A percentile compares a stretch with the other conserved stretches of the same genome.
These are phyloP conservation scores for Pollenia angustigena DNA, from an alignment of 2,888 invertebrate species.

Conservation along the genomic window DNA sequence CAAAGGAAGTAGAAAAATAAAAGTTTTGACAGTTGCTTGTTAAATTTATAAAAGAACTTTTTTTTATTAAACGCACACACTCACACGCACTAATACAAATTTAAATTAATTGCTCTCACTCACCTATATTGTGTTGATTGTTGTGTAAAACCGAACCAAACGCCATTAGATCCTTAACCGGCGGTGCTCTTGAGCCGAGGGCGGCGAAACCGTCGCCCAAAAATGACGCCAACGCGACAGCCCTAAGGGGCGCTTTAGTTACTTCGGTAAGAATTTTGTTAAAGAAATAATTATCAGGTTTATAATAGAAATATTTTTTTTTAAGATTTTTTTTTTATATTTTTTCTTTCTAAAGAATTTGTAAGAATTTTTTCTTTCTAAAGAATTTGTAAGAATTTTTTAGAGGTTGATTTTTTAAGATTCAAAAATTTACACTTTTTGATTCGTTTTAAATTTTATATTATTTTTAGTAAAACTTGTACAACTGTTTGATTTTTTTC, in stretches of 20 bases:
- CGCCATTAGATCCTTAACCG: conserved; percentile 85
- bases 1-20: neutral
- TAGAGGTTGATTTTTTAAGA: too few species aligned
- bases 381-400: neutral
- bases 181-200: conserved; percentile 84
- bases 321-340: conserved; percentile 3
- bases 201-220: conserved; percentile 85
- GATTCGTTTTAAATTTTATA: too few species aligned
- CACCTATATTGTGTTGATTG: conserved; percentile 85
- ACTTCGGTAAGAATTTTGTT: conserved; percentile 85
- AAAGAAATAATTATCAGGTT: conserved; percentile 60
- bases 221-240: conserved; percentile 85
- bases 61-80: neutral
- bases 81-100: neutral
- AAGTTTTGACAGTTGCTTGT: conserved; percentile 37
- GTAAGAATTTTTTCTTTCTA: neutral
- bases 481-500: too few species aligned
- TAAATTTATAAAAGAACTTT: neutral
- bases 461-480: too few species aligned
- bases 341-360: neutral
- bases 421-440: too few species aligned
- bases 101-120: conserved; percentile 54
- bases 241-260: conserved; percentile 85
- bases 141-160: conserved; percentile 84
- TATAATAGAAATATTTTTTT: conserved; percentile 31